Evolutionary conservation across 2,113 vertebrate genomes (phyloP), one percentile per base, ranked within the genome.

Genomic region (Polypterus bichir): DNA sequence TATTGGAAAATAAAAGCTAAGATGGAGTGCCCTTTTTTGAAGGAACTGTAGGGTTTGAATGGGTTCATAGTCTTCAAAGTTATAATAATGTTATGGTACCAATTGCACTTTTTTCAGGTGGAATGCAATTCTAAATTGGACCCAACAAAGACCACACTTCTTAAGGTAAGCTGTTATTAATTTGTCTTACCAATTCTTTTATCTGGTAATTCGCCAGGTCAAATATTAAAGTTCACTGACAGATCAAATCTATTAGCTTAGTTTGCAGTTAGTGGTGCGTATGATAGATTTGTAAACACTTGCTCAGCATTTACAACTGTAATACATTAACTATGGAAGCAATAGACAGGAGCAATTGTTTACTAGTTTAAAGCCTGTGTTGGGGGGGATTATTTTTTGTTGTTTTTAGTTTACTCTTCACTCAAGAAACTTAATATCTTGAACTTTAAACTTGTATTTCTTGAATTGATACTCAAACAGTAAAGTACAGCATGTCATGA

Each of bases 81-180:
- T 27, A 27, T 27, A 27, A 27, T 27, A 27, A 27, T 27, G 27
- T 27, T 27, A 27, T 27, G 27, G 27, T 27, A 27, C 27, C 27
- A 27, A 27, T 27, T 27, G 27, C 27, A 27, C 27, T 49, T 3
- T n/a, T 51, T 10, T 48, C 73, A 89, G 87, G 87, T 88, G 64
- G 87, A 88, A 51, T 89, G 86, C 76, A 89, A 89, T 77, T 86
- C 87, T 59, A 89, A 87, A 62, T 78, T 88, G 76, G 87, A 89
- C 76, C 87, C 87, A 3, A 89, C 87, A 61, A 89, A 86, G 70
- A 79, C 87, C 7, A 89, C 87, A 49, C 74, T 89, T 68, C 83
- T 88, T 2, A 89, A 89, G 83, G 87, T 88, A 65, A 77, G 66
- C 11, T 11, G 48, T 7, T 9, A 45, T 61, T 48, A 44, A 44